A percentile compares a stretch with the other conserved stretches of the same genome.
phyloP scores from a whole-genome alignment of 2,888 invertebrate genomes.

The Lucinisca nassula region DNA sequence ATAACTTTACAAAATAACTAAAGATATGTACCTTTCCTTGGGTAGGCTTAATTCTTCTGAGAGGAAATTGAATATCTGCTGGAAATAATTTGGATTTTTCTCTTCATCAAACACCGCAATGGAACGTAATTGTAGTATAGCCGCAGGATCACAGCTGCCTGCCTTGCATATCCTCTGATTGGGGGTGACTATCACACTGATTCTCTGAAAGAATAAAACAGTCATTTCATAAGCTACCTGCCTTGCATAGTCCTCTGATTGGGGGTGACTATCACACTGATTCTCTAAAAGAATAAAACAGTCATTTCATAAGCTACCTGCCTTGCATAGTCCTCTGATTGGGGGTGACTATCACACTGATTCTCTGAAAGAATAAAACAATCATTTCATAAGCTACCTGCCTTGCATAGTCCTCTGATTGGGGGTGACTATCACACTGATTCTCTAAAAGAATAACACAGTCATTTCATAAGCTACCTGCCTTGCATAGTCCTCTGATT shows the following conservation, averaged over 20 bases:
- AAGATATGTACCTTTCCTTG: background rate
- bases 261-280: background rate
- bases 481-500: background rate
- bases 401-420: background rate
- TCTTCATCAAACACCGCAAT: constrained; percentile 2
- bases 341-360: background rate
- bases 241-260: background rate
- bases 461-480: background rate
- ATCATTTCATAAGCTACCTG: background rate
- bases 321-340: background rate
- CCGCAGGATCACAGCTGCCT: background rate
- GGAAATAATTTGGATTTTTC: constrained; percentile 4
- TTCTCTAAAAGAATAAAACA: background rate
- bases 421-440: background rate
- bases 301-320: background rate
- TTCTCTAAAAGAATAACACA: background rate
- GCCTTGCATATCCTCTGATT: background rate
- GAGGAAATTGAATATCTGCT: background rate
- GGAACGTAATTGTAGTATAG: constrained; percentile 1
- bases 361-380: background rate
- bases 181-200: background rate
- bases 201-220: background rate
- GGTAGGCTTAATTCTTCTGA: background rate
- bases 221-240: background rate
- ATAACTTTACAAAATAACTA: background rate